A percentile compares a stretch with the other conserved stretches of the same genome.
Conservation (phyloP, 2,888 invertebrate genomes). For the Tetranychus truncatus region DNA sequence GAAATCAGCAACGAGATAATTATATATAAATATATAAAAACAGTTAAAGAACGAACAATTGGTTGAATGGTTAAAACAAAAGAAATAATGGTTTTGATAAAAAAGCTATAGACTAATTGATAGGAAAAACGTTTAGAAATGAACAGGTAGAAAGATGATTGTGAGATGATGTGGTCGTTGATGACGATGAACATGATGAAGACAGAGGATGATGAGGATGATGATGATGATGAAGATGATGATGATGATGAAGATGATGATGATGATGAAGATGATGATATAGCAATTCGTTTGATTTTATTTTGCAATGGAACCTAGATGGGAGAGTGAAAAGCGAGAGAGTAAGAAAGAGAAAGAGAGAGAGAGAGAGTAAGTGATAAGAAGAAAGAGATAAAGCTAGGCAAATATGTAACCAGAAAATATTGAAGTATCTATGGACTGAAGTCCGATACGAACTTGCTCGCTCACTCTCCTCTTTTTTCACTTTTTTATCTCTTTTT, state of each 20-base stretch:
- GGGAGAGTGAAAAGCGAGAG: not conserved
- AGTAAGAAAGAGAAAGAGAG: constrained; percentile 11
- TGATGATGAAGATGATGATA: not conserved
- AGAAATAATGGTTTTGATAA: too few species aligned
- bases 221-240: not conserved
- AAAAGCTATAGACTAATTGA: not conserved
- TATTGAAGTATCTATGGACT: not conserved
- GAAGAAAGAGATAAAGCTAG: not conserved
- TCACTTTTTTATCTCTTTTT: too few species aligned
- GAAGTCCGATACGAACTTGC: too few species aligned
- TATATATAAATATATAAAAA: not conserved
- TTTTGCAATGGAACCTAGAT: not conserved
- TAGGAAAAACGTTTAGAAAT: not conserved
- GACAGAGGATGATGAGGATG: not conserved
- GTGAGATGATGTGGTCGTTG: not conserved
- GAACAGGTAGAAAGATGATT: not conserved
- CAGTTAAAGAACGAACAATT: too few species aligned
- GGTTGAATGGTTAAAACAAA: too few species aligned
- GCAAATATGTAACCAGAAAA: not conserved
- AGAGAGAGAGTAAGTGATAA: constrained; percentile 7
- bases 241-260: not conserved
- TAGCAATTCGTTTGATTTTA: not conserved
- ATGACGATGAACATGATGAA: not conserved
- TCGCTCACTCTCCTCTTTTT: too few species aligned
- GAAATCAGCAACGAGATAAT: not conserved